Base-by-base conservation (phyloP, 2,888 invertebrate genomes). In the Crocallis elinguaria region DNA sequence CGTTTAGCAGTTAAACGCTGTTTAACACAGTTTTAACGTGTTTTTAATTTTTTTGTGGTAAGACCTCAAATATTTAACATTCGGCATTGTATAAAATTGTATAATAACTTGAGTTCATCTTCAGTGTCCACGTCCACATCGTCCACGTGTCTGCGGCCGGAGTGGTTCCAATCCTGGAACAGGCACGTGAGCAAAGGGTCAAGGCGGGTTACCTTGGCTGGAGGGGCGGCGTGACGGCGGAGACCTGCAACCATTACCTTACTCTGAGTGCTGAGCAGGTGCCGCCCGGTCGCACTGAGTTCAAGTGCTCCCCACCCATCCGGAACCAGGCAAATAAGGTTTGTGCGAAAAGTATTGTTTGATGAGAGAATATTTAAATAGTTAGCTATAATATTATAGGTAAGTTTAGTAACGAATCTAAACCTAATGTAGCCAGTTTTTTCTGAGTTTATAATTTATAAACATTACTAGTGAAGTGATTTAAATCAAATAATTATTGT, bases 221-320 rank as follows among this genome's bases (percentile, higher is more conserved):
- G 60, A 92, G 93, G 3, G 88, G 85, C 0, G 91, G 88, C 4
- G 75, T 95, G 38, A 94, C 94, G 0, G 93, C 92, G 0, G 95
- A 95, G 78, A 95, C 95, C 0, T 95, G 95, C 72, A 92, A 94
- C 64, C 95, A 95, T 71, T 95, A 95, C 74, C 81, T 95, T 13
- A 84, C 91, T 0, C 79, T 95, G 6, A 82, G 84, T 43, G 88
- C 94, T 0, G 94, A 94, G 62, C 83, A 93, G 43, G 87, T 95
- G 19, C 93, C 93, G 1, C 86, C 92, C 11, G 88, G 88, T 13
- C 92, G 84, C n/a, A 93, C 94, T 0, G 93, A 95, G 71, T 95
- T 82, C 67, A 95, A 95, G 72, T 94, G 95, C 55, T 93, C 93
- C 37, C 95, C 95, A 0, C 95, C 95, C 0, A 93, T 95, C 54